These are phyloP conservation scores for Abrostola tripartita DNA, from an alignment of 2,888 invertebrate species.

Conservation along the genomic window DNA sequence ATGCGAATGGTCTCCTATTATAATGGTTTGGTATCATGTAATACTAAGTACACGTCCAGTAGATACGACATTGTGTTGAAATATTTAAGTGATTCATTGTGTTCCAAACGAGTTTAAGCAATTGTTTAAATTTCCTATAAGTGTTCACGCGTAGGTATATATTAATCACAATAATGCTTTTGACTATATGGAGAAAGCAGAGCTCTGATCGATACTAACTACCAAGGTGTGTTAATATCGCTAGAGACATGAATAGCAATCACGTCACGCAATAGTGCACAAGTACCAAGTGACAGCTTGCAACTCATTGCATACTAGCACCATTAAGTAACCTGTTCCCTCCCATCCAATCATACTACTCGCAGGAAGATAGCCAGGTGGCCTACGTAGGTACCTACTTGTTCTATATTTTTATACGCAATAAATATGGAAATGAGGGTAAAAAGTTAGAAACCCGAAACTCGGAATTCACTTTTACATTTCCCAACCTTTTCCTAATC, in stretches of 20 bases:
- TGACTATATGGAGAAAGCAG: slow-evolving; percentile 52
- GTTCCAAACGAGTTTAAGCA: slow-evolving; percentile 12
- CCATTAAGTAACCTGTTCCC: slow-evolving; percentile 42
- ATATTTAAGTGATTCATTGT: slow-evolving; percentile 36
- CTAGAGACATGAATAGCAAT: slow-evolving; percentile 57
- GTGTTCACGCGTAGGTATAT: slow-evolving; percentile 13
- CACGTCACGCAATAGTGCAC: slow-evolving; percentile 55
- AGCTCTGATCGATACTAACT: slow-evolving; percentile 31
- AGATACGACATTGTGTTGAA: slow-evolving; percentile 23
- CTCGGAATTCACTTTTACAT: slow-evolving; percentile 41
- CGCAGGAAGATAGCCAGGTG: slow-evolving; percentile 16
- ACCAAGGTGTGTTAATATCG: slow-evolving; percentile 49
- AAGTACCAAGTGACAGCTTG: slow-evolving; percentile 35
- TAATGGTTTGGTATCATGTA: slow-evolving; percentile 29
- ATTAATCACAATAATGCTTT: slow-evolving; percentile 44
- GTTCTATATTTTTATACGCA: slow-evolving; percentile 6
- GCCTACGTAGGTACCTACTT: background rate
- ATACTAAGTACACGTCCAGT: slow-evolving; percentile 15
- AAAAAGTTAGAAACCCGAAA: slow-evolving; percentile 23
- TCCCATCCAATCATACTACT: slow-evolving; percentile 16
- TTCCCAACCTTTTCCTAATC: slow-evolving; percentile 51
- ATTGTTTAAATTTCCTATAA: slow-evolving; percentile 20
- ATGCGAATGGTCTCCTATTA: slow-evolving; percentile 41
- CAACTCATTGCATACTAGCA: slow-evolving; percentile 49
- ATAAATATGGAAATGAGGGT: slow-evolving; percentile 16